phyloP scores from a whole-genome alignment of 2,888 invertebrate species.

The Prosapia bicincta region DNA sequence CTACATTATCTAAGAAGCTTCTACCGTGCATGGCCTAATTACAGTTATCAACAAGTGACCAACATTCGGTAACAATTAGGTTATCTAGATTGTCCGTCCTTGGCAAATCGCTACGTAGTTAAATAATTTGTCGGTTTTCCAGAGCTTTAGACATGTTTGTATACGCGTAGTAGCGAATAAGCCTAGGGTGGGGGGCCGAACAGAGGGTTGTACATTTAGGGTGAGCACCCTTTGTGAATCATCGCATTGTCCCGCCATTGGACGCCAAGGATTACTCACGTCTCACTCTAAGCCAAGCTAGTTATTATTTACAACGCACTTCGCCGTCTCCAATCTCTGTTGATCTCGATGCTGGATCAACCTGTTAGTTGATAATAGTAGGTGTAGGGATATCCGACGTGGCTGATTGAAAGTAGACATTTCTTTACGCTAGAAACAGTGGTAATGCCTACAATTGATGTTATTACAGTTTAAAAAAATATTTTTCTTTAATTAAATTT shows the following conservation, averaged over 20 bases:
- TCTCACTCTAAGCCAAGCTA: background rate
- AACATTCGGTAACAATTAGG: background rate
- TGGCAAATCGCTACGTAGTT: background rate
- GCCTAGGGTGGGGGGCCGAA: background rate
- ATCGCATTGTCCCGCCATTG: background rate
- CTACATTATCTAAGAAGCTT: too few relatives aligned
- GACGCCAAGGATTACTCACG: background rate
- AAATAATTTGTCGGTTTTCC: background rate
- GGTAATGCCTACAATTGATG: too few relatives aligned
- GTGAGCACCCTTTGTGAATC: background rate
- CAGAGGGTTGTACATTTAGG: background rate
- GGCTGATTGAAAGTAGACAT: too few relatives aligned
- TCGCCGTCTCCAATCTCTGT: background rate
- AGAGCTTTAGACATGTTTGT: background rate
- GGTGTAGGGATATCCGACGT: too few relatives aligned
- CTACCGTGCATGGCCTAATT: background rate
- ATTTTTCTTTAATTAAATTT: too few relatives aligned
- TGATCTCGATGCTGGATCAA: background rate
- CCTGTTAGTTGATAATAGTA: too few relatives aligned
- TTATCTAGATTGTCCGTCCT: background rate
- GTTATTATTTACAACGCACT: background rate
- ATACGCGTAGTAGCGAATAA: background rate
- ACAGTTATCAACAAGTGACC: background rate
- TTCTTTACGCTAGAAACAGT: too few relatives aligned
- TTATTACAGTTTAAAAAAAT: too few relatives aligned